phyloP scores from a whole-genome alignment of 2,113 vertebrate species.

The Phodopus roborovskii region DNA sequence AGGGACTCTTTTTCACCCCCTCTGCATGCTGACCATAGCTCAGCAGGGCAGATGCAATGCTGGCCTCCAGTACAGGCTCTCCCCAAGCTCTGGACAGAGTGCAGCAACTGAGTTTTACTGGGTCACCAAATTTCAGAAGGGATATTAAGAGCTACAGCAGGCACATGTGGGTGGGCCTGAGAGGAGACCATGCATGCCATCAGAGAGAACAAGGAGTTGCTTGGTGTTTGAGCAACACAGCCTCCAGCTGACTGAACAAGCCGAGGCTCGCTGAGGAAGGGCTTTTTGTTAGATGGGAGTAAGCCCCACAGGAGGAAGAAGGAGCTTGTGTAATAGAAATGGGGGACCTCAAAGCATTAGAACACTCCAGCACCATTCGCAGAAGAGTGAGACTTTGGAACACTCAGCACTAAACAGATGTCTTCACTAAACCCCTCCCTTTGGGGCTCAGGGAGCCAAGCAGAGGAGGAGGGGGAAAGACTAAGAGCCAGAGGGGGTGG shows the following conservation, averaged over 20 bases:
- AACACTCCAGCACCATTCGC: not conserved
- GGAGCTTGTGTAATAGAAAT: not conserved
- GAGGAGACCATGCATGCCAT: not conserved
- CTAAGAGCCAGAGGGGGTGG: not conserved
- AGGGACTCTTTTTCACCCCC: not conserved
- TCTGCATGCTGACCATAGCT: too few species aligned
- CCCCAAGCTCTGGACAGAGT: not conserved
- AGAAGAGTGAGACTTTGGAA: too few species aligned
- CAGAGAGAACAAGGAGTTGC: not conserved
- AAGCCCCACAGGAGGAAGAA: not conserved
- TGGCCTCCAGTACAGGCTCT: not conserved
- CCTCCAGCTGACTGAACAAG: not conserved
- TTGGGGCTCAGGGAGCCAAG: not conserved
- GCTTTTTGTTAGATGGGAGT: rapidly evolving
- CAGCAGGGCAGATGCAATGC: too few species aligned
- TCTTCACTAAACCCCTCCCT: not conserved
- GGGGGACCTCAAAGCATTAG: too few species aligned
- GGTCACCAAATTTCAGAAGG: not conserved
- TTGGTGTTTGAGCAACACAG: not conserved
- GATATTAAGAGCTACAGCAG: not conserved
- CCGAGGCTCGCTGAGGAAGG: not conserved
- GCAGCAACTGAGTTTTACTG: not conserved
- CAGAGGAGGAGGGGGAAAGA: not conserved
- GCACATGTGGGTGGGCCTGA: not conserved
- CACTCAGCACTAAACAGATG: not conserved